These are phyloP conservation scores for Adelognathus sp. DNA, from an alignment of 2,888 invertebrate genomes.

Conservation along the genomic window DNA sequence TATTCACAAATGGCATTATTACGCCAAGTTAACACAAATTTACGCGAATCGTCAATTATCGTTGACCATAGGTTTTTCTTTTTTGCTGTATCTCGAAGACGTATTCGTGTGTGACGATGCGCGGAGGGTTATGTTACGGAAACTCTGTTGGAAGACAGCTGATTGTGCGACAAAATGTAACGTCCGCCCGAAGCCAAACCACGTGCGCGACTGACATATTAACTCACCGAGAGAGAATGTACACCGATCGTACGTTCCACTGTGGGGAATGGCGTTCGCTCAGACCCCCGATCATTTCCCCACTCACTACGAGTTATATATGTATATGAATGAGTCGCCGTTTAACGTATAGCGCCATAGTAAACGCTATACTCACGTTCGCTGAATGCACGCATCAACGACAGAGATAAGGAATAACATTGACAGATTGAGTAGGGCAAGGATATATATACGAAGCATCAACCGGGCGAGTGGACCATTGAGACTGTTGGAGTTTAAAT, in stretches of 20 bases:
- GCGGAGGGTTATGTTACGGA: neutral
- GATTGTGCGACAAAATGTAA: neutral
- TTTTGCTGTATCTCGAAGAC: neutral
- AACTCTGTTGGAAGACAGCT: neutral
- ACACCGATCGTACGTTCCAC: neutral
- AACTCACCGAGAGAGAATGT: constrained; percentile 1
- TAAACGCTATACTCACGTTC: neutral
- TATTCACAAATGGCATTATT: neutral
- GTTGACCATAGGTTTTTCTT: neutral
- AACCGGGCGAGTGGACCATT: neutral
- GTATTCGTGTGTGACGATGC: neutral
- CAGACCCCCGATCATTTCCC: neutral
- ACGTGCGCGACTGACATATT: constrained; percentile 58
- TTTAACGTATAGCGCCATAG: neutral
- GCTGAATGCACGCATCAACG: neutral
- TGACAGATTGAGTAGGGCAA: neutral
- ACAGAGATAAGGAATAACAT: neutral
- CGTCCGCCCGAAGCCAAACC: constrained; percentile 46
- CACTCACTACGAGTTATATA: neutral
- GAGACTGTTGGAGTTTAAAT: neutral
- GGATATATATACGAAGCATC: neutral
- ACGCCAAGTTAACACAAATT: neutral
- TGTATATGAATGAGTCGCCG: neutral
- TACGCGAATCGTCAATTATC: neutral
- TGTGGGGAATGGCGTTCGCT: neutral